phyloP scores from a whole-genome alignment of 92 coral and sea anemone species.

The Umimayanthus kanabou region DNA sequence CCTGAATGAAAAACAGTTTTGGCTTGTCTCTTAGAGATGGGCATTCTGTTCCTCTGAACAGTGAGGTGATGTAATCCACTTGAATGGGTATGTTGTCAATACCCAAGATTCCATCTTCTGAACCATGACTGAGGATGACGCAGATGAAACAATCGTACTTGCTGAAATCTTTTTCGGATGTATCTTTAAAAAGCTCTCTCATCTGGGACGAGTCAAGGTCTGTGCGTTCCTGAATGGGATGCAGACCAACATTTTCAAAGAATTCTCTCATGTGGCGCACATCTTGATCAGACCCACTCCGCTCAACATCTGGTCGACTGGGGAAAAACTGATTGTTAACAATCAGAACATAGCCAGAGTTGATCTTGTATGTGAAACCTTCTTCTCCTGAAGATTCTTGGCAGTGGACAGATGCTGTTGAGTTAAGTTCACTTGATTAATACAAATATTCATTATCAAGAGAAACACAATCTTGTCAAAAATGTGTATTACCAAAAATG shows the following conservation, averaged over 20 bases:
- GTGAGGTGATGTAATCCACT: conserved; percentile 72
- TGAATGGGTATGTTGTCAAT: conserved; percentile 64
- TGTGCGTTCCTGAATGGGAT: background rate
- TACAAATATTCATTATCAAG: no score
- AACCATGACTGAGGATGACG: conserved; percentile 88
- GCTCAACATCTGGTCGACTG: conserved; percentile 48
- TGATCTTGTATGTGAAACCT: conserved; percentile 47
- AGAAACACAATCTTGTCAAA: no score
- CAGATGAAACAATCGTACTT: conserved; percentile 85
- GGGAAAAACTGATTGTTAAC: conserved; percentile 74
- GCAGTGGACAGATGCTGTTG: conserved; percentile 52
- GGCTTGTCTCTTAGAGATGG: conserved; percentile 81
- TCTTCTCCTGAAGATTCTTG: conserved; percentile 60
- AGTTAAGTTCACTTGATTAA: background rate
- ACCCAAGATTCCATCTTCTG: conserved; percentile 75
- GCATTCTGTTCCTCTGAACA: conserved; percentile 64
- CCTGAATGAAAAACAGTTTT: conserved; percentile 86
- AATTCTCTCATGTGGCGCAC: conserved; percentile 54
- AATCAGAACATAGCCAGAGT: conserved; percentile 76
- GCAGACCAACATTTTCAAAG: conserved; percentile 70
- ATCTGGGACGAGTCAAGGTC: conserved; percentile 65
- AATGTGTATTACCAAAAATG: no score
- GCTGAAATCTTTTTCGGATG: conserved; percentile 72
- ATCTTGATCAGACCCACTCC: conserved; percentile 76
- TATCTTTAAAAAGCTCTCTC: conserved; percentile 48